A percentile compares a stretch with the other conserved stretches of the same genome.
Evolutionary conservation across 2,888 invertebrate genomes (phyloP).

Genomic region (Eurytoma californica): DNA sequence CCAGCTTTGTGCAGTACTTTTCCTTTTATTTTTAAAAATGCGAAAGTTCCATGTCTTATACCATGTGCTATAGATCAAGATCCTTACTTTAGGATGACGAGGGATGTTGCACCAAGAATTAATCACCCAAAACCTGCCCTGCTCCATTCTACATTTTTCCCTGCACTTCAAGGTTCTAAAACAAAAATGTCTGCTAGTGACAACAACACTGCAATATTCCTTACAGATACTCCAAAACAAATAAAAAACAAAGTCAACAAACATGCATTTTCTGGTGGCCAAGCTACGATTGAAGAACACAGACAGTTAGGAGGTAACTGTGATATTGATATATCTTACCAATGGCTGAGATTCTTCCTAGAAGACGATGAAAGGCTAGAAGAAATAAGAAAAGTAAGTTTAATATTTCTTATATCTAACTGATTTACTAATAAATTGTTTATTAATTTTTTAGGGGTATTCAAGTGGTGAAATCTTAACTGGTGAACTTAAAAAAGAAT

Average conservation of each 20-base stretch:
- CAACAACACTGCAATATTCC: constrained; percentile 92
- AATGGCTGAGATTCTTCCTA: constrained; percentile 95
- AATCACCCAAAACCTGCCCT: constrained; percentile 92
- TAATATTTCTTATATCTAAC: background rate
- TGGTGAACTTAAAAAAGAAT: constrained; percentile 94
- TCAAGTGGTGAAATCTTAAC: constrained; percentile 92
- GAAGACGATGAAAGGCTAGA: constrained; percentile 93
- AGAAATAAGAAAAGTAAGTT: constrained; percentile 80
- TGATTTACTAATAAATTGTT: constrained; percentile 32
- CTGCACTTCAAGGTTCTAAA: constrained; percentile 96
- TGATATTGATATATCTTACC: constrained; percentile 95
- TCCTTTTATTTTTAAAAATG: constrained; percentile 90
- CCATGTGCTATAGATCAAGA: constrained; percentile 99
- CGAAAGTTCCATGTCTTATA: constrained; percentile 88
- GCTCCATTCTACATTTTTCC: constrained; percentile 91
- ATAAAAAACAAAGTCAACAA: constrained; percentile 97
- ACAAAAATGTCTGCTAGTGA: constrained; percentile 99
- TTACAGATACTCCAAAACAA: constrained; percentile 96
- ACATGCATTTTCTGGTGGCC: constrained; percentile 98
- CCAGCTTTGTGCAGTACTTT: constrained; percentile 93
- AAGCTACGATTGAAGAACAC: constrained; percentile 95
- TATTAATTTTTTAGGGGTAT: constrained; percentile 79
- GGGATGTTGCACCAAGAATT: constrained; percentile 92
- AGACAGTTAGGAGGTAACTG: constrained; percentile 94
- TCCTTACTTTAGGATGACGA: constrained; percentile 98